These are phyloP conservation scores for Drosophila atripex DNA, from an alignment of 2,888 invertebrate genomes.

Conservation along the genomic window DNA sequence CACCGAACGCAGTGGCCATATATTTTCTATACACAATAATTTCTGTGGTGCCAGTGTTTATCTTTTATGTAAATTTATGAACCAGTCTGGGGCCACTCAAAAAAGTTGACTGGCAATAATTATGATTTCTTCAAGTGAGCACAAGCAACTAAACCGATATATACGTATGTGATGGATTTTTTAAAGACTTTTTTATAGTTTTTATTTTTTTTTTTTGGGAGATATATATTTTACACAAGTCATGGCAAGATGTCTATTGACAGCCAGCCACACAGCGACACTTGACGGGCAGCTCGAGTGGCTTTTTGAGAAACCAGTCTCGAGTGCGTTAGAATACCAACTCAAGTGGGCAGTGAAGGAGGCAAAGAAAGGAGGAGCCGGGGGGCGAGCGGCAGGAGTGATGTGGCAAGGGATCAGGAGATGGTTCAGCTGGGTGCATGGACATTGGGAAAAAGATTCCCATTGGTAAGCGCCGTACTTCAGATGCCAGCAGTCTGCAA, in stretches of 20 bases:
- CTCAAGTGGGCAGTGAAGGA: slow-evolving; percentile 64
- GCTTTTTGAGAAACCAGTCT: slow-evolving; percentile 76
- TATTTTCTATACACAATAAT: slow-evolving; percentile 14
- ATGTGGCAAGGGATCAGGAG: slow-evolving; percentile 20
- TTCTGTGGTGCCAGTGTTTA: slow-evolving; percentile 47
- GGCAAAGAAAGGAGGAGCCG: neutral
- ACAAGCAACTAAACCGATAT: slow-evolving; percentile 8
- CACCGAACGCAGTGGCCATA: slow-evolving; percentile 29
- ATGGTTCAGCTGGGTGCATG: slow-evolving; percentile 32
- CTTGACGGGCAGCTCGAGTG: slow-evolving; percentile 76
- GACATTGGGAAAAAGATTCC: slow-evolving; percentile 33
- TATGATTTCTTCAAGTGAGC: slow-evolving; percentile 69
- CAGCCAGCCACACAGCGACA: slow-evolving; percentile 58
- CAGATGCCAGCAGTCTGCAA: slow-evolving; percentile 48
- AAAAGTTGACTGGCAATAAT: slow-evolving; percentile 76
- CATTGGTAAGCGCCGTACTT: slow-evolving; percentile 71
- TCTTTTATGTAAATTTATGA: slow-evolving; percentile 70
- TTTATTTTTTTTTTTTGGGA: slow-evolving; percentile 30
- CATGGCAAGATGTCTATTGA: slow-evolving; percentile 68
- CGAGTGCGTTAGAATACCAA: slow-evolving; percentile 71
- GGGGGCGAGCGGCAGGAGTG: neutral
- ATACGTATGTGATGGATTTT: slow-evolving; percentile 16
- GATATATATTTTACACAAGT: slow-evolving; percentile 65
- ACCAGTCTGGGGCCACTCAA: slow-evolving; percentile 43
- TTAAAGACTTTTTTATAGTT: slow-evolving; percentile 7